phyloP scores from a whole-genome alignment of 2,113 vertebrate species.

The Xenopus borealis region DNA sequence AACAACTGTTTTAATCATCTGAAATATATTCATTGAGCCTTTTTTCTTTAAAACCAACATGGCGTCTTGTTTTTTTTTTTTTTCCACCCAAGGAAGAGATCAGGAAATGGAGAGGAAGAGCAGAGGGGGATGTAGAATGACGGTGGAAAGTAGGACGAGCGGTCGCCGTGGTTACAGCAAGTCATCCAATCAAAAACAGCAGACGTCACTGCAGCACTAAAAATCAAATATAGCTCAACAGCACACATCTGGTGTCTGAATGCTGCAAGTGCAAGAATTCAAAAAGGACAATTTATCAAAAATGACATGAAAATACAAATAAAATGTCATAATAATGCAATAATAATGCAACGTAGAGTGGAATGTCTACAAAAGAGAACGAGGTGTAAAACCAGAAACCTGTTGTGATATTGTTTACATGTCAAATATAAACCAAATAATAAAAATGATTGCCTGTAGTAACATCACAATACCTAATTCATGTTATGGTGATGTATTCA shows the following conservation, averaged over 20 bases:
- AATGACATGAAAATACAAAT: too few relatives aligned
- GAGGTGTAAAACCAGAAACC: too few relatives aligned
- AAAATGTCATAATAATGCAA: too few relatives aligned
- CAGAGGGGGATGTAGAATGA: slow-evolving; percentile 12
- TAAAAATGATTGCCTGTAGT: too few relatives aligned
- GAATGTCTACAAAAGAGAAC: too few relatives aligned
- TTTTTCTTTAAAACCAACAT: slow-evolving; percentile 31
- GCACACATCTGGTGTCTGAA: slow-evolving; percentile 43
- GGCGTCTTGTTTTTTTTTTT: slow-evolving; percentile 27
- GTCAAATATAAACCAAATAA: too few relatives aligned
- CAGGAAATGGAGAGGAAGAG: slow-evolving; percentile 29
- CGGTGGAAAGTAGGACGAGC: slow-evolving; percentile 22
- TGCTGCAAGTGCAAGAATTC: slow-evolving; percentile 23
- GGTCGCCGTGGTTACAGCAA: slow-evolving; percentile 26
- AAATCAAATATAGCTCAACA: slow-evolving; percentile 41
- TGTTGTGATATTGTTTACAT: too few relatives aligned
- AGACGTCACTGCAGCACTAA: slow-evolving; percentile 30
- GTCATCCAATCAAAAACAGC: slow-evolving; percentile 15
- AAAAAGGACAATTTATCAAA: not conserved
- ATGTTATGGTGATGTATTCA: too few relatives aligned
- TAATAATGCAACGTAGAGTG: too few relatives aligned
- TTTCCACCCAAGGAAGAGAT: slow-evolving; percentile 5
- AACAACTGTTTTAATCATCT: not conserved
- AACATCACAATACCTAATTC: too few relatives aligned
- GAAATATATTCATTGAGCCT: not conserved